Evolutionary conservation across 2,888 invertebrate species (phyloP), one percentile per base, ranked within the genome.

Genomic region (Aphelenchoides bicaudatus): DNA sequence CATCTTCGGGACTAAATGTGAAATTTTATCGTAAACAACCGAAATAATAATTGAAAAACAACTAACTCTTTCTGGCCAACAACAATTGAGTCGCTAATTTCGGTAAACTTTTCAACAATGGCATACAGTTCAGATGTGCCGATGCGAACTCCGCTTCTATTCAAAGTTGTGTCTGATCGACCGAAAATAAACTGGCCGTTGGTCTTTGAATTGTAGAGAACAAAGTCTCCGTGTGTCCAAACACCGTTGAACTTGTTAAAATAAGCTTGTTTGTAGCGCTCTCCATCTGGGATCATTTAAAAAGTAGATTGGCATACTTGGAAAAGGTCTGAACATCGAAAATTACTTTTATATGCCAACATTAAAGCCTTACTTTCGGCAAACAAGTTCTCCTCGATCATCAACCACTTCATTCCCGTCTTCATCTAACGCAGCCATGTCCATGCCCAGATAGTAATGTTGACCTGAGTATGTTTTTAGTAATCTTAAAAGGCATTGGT

Each of bases 101-200:
- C 83, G 53, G 80, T 79, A 67, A 84, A 82, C 10, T 79, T 72
- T 61, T 84, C 84, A 29, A 84, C 83, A 58, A 84, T 80, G 65
- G 82, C 80, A 68, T 85, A 85, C 58, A 85, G 84, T 74, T 85
- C 85, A n/a, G 84, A 82, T 69, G 83, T 83, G 25, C 85, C 85
- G 75, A 85, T 85, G 28, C 85, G 75, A 0, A 84, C 84, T 23
- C 85, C 85, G 74, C 82, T 83, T 21, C 84, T 84, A 73, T 85
- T 85, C 38, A 85, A 72, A 0, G 84, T 84, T 0, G 84, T 84
- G 77, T 85, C 85, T 78, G 83, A 82, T 68, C 73, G 73, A 5
- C 85, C 85, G 10, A 83, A 74, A 84, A 85, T 85, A n/a, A 80
- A 74, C 19, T 84, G 80, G n/a, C 84, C 84, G n/a, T 81, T 81